Base-by-base conservation (phyloP, 2,888 invertebrate genomes). In the Ectemnius continuus region DNA sequence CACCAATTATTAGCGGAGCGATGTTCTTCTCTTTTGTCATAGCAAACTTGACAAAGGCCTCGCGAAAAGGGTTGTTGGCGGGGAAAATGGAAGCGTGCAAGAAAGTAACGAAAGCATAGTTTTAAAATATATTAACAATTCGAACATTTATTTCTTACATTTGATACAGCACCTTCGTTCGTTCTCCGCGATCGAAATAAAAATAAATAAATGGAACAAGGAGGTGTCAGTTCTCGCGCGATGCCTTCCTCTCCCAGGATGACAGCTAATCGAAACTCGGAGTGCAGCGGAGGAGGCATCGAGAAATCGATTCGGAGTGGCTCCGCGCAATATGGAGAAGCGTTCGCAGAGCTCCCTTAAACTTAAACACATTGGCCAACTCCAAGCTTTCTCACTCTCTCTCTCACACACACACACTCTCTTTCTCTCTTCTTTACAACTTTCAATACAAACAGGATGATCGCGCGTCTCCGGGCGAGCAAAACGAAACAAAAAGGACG, bases 141-240 rank as follows among this genome's bases (percentile, higher is more conserved):
- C 60, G 60, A 60, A 60, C n/a, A n/a, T 60, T 60, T 60, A 60
- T 60, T 28, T 23, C 13, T 60, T 28, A 60, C n/a, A 26, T 28
- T 14, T 23, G 60, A n/a, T 60, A 60, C 60, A 60, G 28, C 28
- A 28, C 26, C 26, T 60, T 28, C 13, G 13, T 20, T 58, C 58
- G 18, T 13, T 14, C 18, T 20, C 13, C 18, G 58, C 60, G 60
- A 60, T n/a, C n/a, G 36, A 60, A 60, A 60, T 60, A 60, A 60
- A 60, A 52, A 52, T 52, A 52, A 52, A 52, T 52, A 52, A 52
- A 14, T 13, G 52, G 52, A 52, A 52, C 52, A 52, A 52, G 36
- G 36, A 52, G 52, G 52, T 52, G 14, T 52, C 36, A 36, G 36
- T 52, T 16, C 16, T 52, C 52, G 52, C 52, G 52, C 52, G 52